Evolutionary conservation across 2,888 invertebrate species (phyloP).

Genomic region (Drosophila bunnanda): DNA sequence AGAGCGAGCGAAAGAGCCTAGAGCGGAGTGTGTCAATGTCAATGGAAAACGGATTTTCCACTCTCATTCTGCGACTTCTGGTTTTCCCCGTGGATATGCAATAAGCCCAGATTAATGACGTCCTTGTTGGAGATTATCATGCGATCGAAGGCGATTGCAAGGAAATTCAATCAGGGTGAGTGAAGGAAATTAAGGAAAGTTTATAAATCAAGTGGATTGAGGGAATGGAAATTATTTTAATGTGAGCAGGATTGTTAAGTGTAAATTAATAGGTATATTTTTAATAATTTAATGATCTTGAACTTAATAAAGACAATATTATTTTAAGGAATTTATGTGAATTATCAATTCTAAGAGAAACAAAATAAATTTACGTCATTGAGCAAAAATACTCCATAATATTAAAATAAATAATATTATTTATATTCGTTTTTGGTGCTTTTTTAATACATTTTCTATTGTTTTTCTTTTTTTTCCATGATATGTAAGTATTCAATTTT

Average conservation of each 20-base stretch:
- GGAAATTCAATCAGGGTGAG: slow-evolving; percentile 83
- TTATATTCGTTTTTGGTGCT: no score
- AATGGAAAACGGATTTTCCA: slow-evolving; percentile 50
- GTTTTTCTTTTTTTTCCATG: no score
- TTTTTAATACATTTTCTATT: no score
- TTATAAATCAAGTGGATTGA: neutral
- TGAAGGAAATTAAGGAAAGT: neutral
- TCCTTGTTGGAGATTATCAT: slow-evolving; percentile 82
- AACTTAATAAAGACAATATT: neutral
- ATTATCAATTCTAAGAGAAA: neutral
- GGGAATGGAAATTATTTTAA: neutral
- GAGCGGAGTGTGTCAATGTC: slow-evolving; percentile 71
- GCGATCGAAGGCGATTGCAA: slow-evolving; percentile 85
- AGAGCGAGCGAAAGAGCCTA: neutral
- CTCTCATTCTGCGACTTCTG: slow-evolving; percentile 20
- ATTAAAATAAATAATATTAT: no score
- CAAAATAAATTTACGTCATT: neutral
- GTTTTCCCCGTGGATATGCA: slow-evolving; percentile 37
- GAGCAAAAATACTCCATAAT: no score
- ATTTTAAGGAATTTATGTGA: neutral
- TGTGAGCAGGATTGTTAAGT: neutral
- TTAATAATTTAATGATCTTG: no score
- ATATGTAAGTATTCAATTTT: no score
- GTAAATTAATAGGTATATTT: neutral
- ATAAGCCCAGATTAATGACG: slow-evolving; percentile 75